A percentile compares a stretch with the other conserved stretches of the same genome.
Conservation (phyloP, 1,140 invertebrate genomes). For the Lepidurus packardi region DNA sequence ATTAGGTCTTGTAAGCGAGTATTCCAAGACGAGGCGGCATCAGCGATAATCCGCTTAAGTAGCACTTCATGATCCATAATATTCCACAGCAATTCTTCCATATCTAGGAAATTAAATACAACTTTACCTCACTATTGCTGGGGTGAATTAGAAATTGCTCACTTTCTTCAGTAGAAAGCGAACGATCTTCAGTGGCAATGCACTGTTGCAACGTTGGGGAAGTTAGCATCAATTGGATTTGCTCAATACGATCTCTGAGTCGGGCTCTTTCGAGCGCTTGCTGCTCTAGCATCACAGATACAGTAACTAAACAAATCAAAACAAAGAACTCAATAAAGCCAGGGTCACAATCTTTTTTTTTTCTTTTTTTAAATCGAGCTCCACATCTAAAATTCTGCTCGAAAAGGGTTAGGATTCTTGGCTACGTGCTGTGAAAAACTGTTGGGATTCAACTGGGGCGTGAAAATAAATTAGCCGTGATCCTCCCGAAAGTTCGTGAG, state of each 20-base stretch:
- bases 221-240: conserved; percentile 63
- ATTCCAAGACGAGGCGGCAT: conserved; percentile 62
- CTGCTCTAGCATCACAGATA: conserved; percentile 50
- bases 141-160: neutral
- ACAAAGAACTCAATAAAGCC: conserved; percentile 9
- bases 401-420: too few relatives aligned
- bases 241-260: conserved; percentile 67
- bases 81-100: conserved; percentile 44
- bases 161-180: conserved; percentile 27
- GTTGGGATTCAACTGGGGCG: too few relatives aligned
- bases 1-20: conserved; percentile 49
- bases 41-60: conserved; percentile 57
- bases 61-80: conserved; percentile 59
- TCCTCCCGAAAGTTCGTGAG: too few relatives aligned
- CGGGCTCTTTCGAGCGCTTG: conserved; percentile 58
- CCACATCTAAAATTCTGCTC: too few relatives aligned
- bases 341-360: neutral
- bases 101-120: conserved; percentile 8
- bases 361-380: too few relatives aligned
- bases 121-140: neutral
- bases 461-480: too few relatives aligned
- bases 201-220: conserved; percentile 55
- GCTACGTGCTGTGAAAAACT: too few relatives aligned
- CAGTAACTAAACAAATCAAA: conserved; percentile 36
- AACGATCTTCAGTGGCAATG: conserved; percentile 40